Conservation (phyloP, 2,888 invertebrate genomes). For the Mimas tiliae region DNA sequence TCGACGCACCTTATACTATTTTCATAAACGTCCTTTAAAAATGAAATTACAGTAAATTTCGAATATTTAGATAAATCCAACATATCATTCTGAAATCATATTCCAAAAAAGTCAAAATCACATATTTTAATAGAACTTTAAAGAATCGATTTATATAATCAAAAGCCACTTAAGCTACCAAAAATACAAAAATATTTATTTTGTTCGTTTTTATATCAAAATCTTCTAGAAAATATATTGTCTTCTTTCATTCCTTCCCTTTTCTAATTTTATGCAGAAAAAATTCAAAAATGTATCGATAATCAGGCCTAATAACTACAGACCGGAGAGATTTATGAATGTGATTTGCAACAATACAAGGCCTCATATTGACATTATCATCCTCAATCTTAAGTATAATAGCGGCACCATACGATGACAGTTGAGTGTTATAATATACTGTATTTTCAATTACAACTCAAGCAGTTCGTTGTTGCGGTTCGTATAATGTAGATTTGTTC, state of each 20-base stretch:
- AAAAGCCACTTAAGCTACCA: neutral
- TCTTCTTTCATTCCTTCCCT: slow-evolving; percentile 2
- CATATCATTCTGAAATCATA: slow-evolving; percentile 37
- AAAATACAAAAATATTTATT: neutral
- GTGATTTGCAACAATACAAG: neutral
- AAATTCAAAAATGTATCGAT: neutral
- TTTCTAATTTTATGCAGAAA: neutral
- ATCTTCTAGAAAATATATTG: neutral
- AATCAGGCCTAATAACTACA: slow-evolving; percentile 10
- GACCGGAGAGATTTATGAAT: neutral
- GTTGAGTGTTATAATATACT: too few relatives aligned
- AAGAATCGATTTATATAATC: neutral
- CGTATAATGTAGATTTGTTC: too few relatives aligned
- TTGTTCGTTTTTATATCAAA: neutral
- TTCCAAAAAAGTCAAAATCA: slow-evolving; percentile 5
- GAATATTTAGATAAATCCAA: slow-evolving; percentile 31
- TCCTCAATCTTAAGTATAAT: too few relatives aligned
- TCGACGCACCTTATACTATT: slow-evolving; percentile 31
- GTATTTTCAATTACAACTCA: too few relatives aligned
- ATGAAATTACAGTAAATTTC: slow-evolving; percentile 27
- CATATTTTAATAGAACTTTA: slow-evolving; percentile 24
- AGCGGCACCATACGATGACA: too few relatives aligned
- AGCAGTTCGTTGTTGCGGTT: too few relatives aligned
- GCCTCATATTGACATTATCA: too few relatives aligned
- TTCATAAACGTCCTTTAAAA: slow-evolving; percentile 33